Evolutionary conservation across 1,140 invertebrate genomes (phyloP), one percentile per base, ranked within the genome.

Genomic region (Bemisia tabaci): DNA sequence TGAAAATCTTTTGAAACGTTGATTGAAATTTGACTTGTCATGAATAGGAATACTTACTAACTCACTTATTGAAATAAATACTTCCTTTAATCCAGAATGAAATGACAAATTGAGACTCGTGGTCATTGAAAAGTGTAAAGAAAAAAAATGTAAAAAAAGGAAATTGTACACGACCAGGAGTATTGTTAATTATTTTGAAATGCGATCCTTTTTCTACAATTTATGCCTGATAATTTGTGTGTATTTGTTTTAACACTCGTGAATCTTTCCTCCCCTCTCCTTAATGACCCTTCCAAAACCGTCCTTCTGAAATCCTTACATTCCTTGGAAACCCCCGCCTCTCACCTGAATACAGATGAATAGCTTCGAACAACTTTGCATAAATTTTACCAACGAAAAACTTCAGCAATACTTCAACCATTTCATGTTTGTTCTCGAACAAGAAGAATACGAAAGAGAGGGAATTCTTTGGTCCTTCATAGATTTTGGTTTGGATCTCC

Each of bases 381-480:
- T 97, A 85, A 97, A 97, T 83, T 95, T 94, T 83, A 94, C 92
- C 72, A 96, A 96, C 78, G 94, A 97, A 82, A 92, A 93, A 80
- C 84, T 96, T 67, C 93, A 96, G 80, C 94, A 95, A 77, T 96
- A 92, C 82, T 95, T 95, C 88, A 96, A 95, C 81, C 92, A 95
- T 80, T 90, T 93, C 82, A 95, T 95, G 93, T 96, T 97, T 81
- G 88, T 96, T 70, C 83, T 96, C 74, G 94, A 96, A 81, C 93
- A 96, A 85, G 92, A 95, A 79, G 91, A 95, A 76, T 95, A 95
- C 81, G 91, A 94, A 80, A 83, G 88, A 74, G 91, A 95, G 80
- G 88, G 89, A 73, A 93, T 95, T 76, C 78, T 82, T 71, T 95
- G 92, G 92, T 86, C 83, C 68, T 95, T 95, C 81, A 94, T 95